Percentiles rank a stretch among this genome's conserved stretches.
Evolutionary conservation across 2,113 vertebrate species (phyloP).

Genomic region (Channa maculata): DNA sequence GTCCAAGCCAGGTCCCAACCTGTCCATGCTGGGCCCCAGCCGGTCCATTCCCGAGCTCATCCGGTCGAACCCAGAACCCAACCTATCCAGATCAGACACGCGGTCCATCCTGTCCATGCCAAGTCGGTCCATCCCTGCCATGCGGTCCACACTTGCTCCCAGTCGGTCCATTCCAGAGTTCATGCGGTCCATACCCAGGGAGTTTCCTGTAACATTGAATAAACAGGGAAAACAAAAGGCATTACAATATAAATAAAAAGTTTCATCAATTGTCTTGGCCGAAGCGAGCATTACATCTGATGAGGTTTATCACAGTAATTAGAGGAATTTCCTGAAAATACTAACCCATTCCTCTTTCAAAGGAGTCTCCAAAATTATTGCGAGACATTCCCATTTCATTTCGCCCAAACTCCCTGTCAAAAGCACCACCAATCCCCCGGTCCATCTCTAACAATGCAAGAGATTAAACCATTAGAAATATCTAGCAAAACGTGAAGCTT

Average conservation of each 20-base stretch:
- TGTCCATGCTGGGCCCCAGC: conserved; percentile 91
- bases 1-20: conserved; percentile 90
- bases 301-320: background rate
- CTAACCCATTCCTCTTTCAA: conserved; percentile 92
- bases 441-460: conserved; percentile 88
- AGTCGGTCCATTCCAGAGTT: conserved; percentile 88
- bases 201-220: conserved; percentile 72
- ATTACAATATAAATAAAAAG: background rate
- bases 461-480: conserved; percentile 68
- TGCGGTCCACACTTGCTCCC: conserved; percentile 87
- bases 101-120: conserved; percentile 92
- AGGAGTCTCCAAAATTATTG: conserved; percentile 89
- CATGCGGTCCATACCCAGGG: conserved; percentile 89
- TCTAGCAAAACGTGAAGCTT: conserved; percentile 26
- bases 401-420: conserved; percentile 89
- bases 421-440: conserved; percentile 88
- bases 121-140: conserved; percentile 89
- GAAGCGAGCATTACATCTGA: background rate
- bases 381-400: conserved; percentile 92
- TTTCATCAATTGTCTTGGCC: background rate
- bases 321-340: conserved; percentile 47
- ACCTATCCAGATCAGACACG: conserved; percentile 88
- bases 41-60: conserved; percentile 91
- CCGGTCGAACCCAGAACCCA: conserved; percentile 91
- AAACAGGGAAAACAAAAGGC: background rate